Evolutionary conservation across 2,113 vertebrate species (phyloP), one percentile per base, ranked within the genome.

Genomic region (Perca fluviatilis): DNA sequence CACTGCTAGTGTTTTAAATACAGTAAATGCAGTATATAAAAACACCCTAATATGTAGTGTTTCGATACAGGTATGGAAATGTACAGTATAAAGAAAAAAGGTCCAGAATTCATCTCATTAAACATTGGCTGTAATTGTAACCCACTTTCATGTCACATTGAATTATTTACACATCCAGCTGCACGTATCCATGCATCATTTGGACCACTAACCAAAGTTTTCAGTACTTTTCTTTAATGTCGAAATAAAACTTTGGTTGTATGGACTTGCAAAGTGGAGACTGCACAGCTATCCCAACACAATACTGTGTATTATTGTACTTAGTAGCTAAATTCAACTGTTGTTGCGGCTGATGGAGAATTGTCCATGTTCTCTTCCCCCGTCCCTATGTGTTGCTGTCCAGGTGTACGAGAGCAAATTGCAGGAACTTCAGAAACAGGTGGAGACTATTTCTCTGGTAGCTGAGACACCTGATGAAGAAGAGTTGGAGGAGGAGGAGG

Each of bases 361-460:
- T 77, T 88, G 60, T 88, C 77, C 69, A 40, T 53, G 47, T 79
- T 82, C 65, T 83, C 40, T 76, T 13, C 81, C 64, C 65, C 72
- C 61, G 82, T 71, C 73, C 69, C 2, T 85, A 67, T 91, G 57
- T 88, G 71, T 87, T 88, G 79, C 77, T 95, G 86, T 96, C 86
- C 96, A 99, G 98, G 98, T 97, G 86, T 99, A 99, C 87, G 98
- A 99, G 93, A 99, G 97, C 87, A 99, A 98, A 77, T 94, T 99
- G 79, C 97, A 99, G 92, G 98, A 98, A 86, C 96, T 99, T 58
- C 98, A 99, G 96, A 99, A 97, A 94, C 98, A 99, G 91, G 98
- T 99, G 7, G 98, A 99, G 86, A 99, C 97, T 0, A 95, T 97
- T 16, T 99, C 98, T 21, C 90, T 98, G 64, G 95, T 96, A 36